These are phyloP conservation scores for Notamacropus eugenii DNA, from an alignment of 2,797 vertebrate genomes.

Conservation along the genomic window DNA sequence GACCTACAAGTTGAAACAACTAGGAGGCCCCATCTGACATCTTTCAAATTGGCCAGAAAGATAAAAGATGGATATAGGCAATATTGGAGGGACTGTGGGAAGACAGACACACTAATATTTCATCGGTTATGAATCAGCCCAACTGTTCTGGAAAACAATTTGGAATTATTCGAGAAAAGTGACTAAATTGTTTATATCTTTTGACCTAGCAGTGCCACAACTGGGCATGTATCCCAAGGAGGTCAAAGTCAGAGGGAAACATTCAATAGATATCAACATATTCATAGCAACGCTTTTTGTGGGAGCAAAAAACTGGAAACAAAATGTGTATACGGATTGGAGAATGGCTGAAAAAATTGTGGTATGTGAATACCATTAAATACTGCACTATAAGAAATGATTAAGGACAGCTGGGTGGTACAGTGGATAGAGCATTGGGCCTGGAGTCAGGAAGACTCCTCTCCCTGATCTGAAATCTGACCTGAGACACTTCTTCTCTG, in stretches of 20 bases:
- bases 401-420: not conserved
- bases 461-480: not conserved
- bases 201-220: not conserved
- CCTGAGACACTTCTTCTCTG: not conserved
- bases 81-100: not conserved
- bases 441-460: not conserved
- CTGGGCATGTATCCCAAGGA: not conserved
- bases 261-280: not conserved
- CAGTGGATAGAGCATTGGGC: not conserved
- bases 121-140: not conserved
- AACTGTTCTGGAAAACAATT: not conserved
- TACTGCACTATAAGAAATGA: not conserved
- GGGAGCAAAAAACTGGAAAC: not conserved
- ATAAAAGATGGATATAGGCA: not conserved
- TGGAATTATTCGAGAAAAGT: not conserved
- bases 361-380: not conserved
- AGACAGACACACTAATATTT: not conserved
- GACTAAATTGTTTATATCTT: not conserved
- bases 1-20: not conserved
- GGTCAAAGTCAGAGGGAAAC: not conserved
- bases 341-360: not conserved
- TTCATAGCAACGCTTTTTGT: not conserved
- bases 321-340: not conserved
- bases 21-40: not conserved
- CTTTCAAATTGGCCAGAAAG: not conserved